Conservation (phyloP, 1,140 invertebrate genomes). For the Nebria ingens region DNA sequence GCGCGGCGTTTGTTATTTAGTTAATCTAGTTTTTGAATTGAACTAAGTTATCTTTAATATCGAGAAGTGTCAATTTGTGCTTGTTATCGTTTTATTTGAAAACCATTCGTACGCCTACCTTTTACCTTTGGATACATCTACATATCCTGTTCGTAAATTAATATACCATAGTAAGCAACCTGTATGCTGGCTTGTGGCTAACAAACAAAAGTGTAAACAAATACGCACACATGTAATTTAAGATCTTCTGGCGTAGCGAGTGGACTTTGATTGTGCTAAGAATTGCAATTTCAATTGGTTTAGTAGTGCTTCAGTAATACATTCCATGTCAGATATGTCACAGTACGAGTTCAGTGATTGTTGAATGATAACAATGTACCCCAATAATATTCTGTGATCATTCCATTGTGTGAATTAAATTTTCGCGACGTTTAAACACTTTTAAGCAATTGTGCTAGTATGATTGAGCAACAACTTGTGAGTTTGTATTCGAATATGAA, state of each 20-base stretch:
- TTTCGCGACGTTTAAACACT: not conserved
- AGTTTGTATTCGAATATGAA: constrained; percentile 16
- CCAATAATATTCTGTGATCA: not conserved
- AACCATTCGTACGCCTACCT: no score
- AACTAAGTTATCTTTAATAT: no score
- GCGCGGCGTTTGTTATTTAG: no score
- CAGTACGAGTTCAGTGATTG: not conserved
- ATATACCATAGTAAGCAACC: constrained; percentile 2
- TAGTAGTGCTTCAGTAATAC: not conserved
- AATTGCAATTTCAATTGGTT: constrained; percentile 5
- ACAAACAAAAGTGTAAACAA: constrained; percentile 1
- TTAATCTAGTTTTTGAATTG: no score
- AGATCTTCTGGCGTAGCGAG: not conserved
- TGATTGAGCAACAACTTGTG: constrained; percentile 8
- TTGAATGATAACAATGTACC: not conserved
- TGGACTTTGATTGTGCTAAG: constrained; percentile 8
- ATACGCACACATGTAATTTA: constrained; percentile 1
- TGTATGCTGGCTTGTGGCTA: no score
- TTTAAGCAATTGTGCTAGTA: not conserved
- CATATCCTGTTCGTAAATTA: constrained; percentile 8
- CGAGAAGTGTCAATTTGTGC: no score
- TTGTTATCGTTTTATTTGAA: no score
- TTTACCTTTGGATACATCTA: no score
- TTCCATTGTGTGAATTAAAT: not conserved
- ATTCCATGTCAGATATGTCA: not conserved